These are phyloP conservation scores for Hemiscyllium ocellatum DNA, from an alignment of 2,113 vertebrate genomes.

Conservation along the genomic window DNA sequence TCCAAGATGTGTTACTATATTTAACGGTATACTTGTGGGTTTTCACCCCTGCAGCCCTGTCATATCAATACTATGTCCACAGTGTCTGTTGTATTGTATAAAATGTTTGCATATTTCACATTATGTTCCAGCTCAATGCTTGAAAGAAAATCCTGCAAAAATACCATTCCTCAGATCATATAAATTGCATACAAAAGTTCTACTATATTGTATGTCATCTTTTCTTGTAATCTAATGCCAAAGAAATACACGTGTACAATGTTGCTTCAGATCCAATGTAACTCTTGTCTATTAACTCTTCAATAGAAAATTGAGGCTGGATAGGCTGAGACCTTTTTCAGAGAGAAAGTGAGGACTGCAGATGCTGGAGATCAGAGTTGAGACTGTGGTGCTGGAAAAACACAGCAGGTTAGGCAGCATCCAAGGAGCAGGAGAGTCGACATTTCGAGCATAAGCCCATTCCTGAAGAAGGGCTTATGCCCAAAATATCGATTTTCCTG, in stretches of 20 bases:
- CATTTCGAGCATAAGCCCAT: too few species aligned
- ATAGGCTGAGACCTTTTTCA: too few species aligned
- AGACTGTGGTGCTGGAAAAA: too few species aligned
- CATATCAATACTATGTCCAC: not conserved
- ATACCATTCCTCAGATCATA: not conserved
- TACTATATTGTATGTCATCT: not conserved
- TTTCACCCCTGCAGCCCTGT: not conserved
- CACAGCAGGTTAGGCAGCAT: too few species aligned
- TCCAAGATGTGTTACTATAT: constrained; percentile 32
- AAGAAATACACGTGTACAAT: not conserved
- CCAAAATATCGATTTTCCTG: too few species aligned
- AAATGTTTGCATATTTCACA: not conserved
- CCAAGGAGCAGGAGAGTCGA: too few species aligned
- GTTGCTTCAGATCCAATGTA: not conserved
- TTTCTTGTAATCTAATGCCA: not conserved
- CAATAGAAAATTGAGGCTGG: not conserved
- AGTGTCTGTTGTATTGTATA: not conserved
- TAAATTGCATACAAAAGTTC: not conserved
- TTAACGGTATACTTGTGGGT: not conserved
- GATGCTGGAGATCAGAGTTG: too few species aligned
- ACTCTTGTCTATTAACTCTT: not conserved
- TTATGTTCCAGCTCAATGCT: not conserved
- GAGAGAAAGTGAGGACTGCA: too few species aligned
- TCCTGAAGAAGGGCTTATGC: too few species aligned
- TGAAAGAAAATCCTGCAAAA: not conserved